Base-by-base conservation (phyloP, 2,797 vertebrate genomes). In the Typhlichthys subterraneus region DNA sequence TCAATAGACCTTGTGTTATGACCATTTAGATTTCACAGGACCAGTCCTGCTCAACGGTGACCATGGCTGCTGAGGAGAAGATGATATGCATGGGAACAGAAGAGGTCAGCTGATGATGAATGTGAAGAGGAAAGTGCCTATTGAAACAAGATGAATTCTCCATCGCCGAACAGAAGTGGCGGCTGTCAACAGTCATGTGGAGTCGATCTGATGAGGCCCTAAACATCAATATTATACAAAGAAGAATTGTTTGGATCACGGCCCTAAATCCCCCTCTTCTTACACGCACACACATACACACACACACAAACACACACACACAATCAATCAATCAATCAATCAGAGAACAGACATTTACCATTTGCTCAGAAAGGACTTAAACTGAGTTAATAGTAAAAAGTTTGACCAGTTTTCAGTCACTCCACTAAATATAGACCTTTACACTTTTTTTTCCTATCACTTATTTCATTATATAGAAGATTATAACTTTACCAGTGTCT, bases 81-180 rank as follows among this genome's bases (percentile, higher is more conserved):
- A 61, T 64, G 63, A 70, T 75, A 67, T 81, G 60, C 58, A 72
- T 52, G 50, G 59, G 53, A 80, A 68, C 53, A 11, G 50, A 33
- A 63, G 50, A 62, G 45, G 56, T 45, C 57, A 65, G 62, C 50
- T 64, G 59, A 78, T 70, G 75, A 78, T 77, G 51, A 61, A 69
- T 75, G 66, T 64, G 63, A 47, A 54, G 53, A 58, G 46, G 53
- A 52, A 53, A 49, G 65, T 9, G 65, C 45, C 45, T 42, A 70
- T 13, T 69, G 45, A 75, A 70, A 52, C 19, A 53, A 59, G 61
- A 76, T 77, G 77, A 70, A 65, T 72, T 67, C 45, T 15, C 57
- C 42, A 78, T 80, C 71, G 69, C 61, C 81, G 75, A 83, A 66
- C 45, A 63, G 68, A 72, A 76, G 61, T 51, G 31, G 50, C 67